Evolutionary conservation across 2,888 invertebrate genomes (phyloP).

Genomic region (Lucinisca nassula): DNA sequence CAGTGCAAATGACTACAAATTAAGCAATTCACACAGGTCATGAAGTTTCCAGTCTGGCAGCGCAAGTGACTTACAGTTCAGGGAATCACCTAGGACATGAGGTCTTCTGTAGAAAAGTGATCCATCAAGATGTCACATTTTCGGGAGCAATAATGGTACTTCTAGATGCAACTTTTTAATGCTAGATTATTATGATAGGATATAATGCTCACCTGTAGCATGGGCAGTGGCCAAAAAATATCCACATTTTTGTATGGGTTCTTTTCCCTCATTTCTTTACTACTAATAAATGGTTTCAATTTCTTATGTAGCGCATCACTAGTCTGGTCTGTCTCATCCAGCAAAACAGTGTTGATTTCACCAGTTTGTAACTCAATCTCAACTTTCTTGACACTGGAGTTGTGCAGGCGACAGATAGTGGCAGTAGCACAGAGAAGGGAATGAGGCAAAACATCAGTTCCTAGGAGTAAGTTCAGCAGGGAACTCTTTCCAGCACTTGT

Average conservation of each 20-base stretch:
- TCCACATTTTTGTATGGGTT: conserved; percentile 76
- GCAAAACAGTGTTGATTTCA: neutral
- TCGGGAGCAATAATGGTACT: too few species aligned
- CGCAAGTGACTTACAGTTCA: too few species aligned
- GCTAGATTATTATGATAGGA: too few species aligned
- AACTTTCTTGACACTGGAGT: conserved; percentile 50
- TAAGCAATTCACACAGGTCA: too few species aligned
- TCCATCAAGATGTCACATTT: too few species aligned
- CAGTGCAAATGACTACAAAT: too few species aligned
- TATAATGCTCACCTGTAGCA: conserved; percentile 76
- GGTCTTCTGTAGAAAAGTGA: too few species aligned
- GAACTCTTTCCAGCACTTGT: conserved; percentile 85
- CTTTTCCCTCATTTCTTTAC: conserved; percentile 58
- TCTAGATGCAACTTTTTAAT: too few species aligned
- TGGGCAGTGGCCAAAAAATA: conserved; percentile 80
- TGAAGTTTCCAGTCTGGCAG: too few species aligned
- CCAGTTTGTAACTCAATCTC: conserved; percentile 28
- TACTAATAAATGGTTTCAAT: conserved; percentile 57
- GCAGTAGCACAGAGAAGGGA: conserved; percentile 82
- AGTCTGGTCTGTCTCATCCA: neutral
- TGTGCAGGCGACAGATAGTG: conserved; percentile 75
- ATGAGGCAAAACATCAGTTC: conserved; percentile 78
- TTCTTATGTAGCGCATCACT: conserved; percentile 19
- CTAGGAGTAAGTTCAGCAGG: conserved; percentile 81
- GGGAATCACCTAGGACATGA: too few species aligned